Conservation (phyloP, 2,797 vertebrate genomes). For the Monodelphis domestica region DNA sequence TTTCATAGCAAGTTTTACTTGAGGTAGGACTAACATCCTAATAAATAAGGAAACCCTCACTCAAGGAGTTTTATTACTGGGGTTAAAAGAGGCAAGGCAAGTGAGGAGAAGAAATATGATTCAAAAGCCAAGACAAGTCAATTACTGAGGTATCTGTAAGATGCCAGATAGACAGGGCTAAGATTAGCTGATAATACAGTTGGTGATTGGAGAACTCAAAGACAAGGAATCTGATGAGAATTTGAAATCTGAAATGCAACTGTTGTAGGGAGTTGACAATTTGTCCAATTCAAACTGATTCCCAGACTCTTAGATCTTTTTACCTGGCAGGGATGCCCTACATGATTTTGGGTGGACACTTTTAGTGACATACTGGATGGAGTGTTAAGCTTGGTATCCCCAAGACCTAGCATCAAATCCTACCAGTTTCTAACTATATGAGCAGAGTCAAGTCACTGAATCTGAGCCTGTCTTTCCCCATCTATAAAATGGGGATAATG, state of each 20-base stretch:
- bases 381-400: not conserved
- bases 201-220: not conserved
- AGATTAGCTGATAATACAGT: not conserved
- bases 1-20: not conserved
- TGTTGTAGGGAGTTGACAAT: not conserved
- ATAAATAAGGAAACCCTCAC: not conserved
- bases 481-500: not conserved
- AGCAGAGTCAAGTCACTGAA: not conserved
- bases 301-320: not conserved
- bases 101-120: not conserved
- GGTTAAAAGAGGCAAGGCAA: not conserved
- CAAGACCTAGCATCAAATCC: not conserved
- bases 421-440: not conserved
- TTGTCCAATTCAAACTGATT: not conserved
- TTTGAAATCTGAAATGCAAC: not conserved
- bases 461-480: not conserved
- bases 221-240: not conserved
- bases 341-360: not conserved
- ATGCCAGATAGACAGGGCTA: not conserved
- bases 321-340: not conserved
- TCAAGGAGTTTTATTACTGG: not conserved
- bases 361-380: not conserved
- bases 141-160: not conserved
- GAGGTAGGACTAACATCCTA: not conserved
- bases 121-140: not conserved